phyloP scores from a whole-genome alignment of 2,888 invertebrate genomes.

The Sialis fuliginosa region DNA sequence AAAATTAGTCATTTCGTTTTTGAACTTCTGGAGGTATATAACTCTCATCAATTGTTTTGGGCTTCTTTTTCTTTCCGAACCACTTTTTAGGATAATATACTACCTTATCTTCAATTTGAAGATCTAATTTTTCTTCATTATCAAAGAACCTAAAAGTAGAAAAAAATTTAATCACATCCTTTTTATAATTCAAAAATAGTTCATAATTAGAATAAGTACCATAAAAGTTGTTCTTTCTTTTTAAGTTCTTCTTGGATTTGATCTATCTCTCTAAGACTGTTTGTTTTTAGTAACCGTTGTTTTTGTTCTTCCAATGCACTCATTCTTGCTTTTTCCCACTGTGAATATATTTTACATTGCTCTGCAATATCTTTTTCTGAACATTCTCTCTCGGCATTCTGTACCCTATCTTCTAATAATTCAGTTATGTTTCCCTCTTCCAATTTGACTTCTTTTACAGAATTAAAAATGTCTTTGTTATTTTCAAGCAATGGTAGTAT shows the following conservation, averaged over 20 bases:
- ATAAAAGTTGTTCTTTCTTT: constrained; percentile 43
- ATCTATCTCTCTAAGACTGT: constrained; percentile 35
- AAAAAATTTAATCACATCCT: background rate
- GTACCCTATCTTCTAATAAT: constrained; percentile 30
- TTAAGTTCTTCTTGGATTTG: constrained; percentile 35
- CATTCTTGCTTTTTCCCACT: constrained; percentile 40
- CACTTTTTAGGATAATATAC: constrained; percentile 25
- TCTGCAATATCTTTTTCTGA: constrained; percentile 37
- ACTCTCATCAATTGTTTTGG: constrained; percentile 33
- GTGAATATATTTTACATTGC: constrained; percentile 36
- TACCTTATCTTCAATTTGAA: constrained; percentile 45
- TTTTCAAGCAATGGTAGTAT: constrained; percentile 22
- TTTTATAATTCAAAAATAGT: background rate
- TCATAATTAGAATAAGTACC: constrained; percentile 20
- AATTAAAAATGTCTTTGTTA: constrained; percentile 22
- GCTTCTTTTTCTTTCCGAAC: constrained; percentile 29
- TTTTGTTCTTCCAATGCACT: constrained; percentile 39
- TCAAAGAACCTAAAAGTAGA: constrained; percentile 48
- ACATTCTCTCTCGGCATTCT: constrained; percentile 33
- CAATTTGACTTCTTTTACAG: constrained; percentile 19
- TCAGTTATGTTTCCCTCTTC: constrained; percentile 24
- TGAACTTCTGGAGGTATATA: constrained; percentile 56
- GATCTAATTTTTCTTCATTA: constrained; percentile 55
- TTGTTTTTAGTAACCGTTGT: constrained; percentile 26
- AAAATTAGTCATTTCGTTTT: too few relatives aligned